These are phyloP conservation scores for Panagrolaimus sp. DNA, from an alignment of 1,140 invertebrate genomes.

Conservation along the genomic window DNA sequence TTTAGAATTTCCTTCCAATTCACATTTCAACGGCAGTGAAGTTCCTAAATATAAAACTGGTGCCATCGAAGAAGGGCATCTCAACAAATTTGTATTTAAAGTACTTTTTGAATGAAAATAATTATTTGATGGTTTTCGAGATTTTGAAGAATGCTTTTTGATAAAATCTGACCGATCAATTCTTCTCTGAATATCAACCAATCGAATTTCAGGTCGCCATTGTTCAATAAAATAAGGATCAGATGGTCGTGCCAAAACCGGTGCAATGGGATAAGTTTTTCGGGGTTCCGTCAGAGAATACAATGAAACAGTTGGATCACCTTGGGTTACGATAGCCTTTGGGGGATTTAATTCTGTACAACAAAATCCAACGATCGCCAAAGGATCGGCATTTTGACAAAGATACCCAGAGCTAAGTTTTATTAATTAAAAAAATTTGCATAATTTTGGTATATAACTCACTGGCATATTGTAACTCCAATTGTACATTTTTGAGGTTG, in stretches of 20 bases:
- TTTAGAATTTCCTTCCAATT: background rate
- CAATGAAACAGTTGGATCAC: background rate
- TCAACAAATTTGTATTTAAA: background rate
- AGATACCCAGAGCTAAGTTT: slow-evolving; percentile 22
- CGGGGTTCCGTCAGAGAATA: background rate
- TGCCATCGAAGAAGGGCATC: slow-evolving; percentile 4
- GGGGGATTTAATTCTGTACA: background rate
- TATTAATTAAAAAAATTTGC: too few relatives aligned
- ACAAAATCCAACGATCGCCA: slow-evolving; percentile 21
- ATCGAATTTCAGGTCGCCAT: background rate
- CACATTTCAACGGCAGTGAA: background rate
- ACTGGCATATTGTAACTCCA: slow-evolving; percentile 24
- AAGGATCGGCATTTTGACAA: slow-evolving; percentile 20
- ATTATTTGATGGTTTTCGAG: background rate
- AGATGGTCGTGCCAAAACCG: background rate
- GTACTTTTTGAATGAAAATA: background rate
- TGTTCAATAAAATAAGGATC: slow-evolving; percentile 8
- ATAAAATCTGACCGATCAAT: background rate
- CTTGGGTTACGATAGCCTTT: too few relatives aligned
- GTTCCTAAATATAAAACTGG: background rate
- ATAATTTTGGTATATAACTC: background rate
- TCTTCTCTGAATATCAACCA: background rate
- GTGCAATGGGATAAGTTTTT: background rate
- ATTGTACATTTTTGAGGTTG: slow-evolving; percentile 26
- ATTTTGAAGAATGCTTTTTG: background rate